Evolutionary conservation across 2,888 invertebrate genomes (phyloP), one percentile per base, ranked within the genome.

Genomic region (Noctua janthina): DNA sequence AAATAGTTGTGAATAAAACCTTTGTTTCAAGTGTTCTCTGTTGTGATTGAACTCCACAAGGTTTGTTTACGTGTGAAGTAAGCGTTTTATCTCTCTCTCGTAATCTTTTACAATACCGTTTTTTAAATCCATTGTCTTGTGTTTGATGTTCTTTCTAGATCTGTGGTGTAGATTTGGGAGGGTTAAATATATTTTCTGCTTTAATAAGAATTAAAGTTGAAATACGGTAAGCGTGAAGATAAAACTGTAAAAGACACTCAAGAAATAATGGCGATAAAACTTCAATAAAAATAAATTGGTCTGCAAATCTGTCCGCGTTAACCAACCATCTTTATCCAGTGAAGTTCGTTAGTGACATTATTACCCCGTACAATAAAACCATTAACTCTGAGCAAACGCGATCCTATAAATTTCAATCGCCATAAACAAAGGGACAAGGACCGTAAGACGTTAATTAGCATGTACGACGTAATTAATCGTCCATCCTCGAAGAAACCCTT

Each of bases 371-470:
- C 68, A 72, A 78, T 73, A 74, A 79, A 81, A 79, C 67, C 68
- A 78, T 82, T 71, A 77, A 75, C 75, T 80, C 64, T 0, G 69
- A 64, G 72, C 66, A 75, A 85, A 85, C 67, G 46, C 68, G 74
- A 51, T 78, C 49, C 78, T 78, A 87, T 89, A 86, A 88, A 89
- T 86, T 87, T 84, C 76, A 84, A 84, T 81, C 68, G 74, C 87
- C 79, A 85, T 89, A 89, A 88, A 90, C 87, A 88, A 90, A 85
- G 78, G 62, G 74, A 91, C 90, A 83, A 85, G 82, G 72, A 73
- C 80, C 78, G 81, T 90, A 90, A 92, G 91, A 92, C 88, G 88
- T 82, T 94, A 94, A 94, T 94, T 94, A 94, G 91, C 92, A 91
- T 87, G 49, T 85, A 82, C 82, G 74, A 78, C 71, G 86, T 93